A percentile compares a stretch with the other conserved stretches of the same genome.
These are phyloP conservation scores for Zaprionus bogoriensis DNA, from an alignment of 2,888 invertebrate species.

Conservation along the genomic window DNA sequence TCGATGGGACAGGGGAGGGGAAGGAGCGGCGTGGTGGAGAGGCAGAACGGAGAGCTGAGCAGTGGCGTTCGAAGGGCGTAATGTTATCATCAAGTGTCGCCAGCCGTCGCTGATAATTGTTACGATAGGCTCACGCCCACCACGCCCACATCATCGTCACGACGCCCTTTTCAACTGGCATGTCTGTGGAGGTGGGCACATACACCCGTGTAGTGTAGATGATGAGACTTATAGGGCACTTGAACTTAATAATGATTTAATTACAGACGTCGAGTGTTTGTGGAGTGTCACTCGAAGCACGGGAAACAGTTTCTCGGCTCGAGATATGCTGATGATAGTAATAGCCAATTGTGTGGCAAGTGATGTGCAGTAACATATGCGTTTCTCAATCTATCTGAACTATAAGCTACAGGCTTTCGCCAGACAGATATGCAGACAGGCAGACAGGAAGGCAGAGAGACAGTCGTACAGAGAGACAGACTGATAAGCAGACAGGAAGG, in stretches of 20 bases:
- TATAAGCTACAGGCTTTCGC: too few relatives aligned
- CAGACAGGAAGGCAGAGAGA: too few relatives aligned
- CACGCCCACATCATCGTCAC: conserved; percentile 41
- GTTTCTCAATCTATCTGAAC: background rate
- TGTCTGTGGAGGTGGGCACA: background rate
- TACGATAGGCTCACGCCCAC: conserved; percentile 44
- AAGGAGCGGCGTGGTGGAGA: background rate
- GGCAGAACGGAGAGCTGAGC: background rate
- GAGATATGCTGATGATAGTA: background rate
- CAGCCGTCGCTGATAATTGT: conserved; percentile 62
- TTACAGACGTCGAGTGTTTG: conserved; percentile 41
- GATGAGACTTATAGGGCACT: conserved; percentile 22
- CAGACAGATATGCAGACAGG: too few relatives aligned
- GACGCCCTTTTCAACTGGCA: conserved; percentile 12
- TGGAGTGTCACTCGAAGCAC: conserved; percentile 18
- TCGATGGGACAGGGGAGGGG: background rate
- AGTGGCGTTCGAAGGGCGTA: background rate
- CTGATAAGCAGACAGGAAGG: too few relatives aligned
- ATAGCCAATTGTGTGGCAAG: background rate
- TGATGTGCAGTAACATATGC: background rate
- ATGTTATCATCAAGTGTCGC: conserved; percentile 64
- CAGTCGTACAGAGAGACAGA: too few relatives aligned
- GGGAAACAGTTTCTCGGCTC: background rate
- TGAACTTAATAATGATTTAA: conserved; percentile 66
- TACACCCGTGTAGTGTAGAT: background rate